A percentile compares a stretch with the other conserved stretches of the same genome.
These are phyloP conservation scores for Dicycla oo DNA, from an alignment of 2,888 invertebrate genomes.

Conservation along the genomic window DNA sequence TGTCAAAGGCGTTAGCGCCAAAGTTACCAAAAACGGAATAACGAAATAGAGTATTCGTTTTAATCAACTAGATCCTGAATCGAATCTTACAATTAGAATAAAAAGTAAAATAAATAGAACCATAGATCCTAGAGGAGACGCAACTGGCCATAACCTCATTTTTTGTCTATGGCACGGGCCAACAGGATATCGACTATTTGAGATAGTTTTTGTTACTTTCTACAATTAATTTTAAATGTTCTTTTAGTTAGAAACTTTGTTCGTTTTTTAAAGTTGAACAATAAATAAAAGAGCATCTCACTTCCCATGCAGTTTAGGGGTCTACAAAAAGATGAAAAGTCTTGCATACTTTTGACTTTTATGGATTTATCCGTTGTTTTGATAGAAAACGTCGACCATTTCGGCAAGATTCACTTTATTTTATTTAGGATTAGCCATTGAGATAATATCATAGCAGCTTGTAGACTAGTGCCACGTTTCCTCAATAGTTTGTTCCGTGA, in stretches of 20 bases:
- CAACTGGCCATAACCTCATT: conserved; percentile 56
- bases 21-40: neutral
- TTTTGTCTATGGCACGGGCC: conserved; percentile 67
- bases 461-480: neutral
- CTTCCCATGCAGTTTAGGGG: neutral
- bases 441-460: neutral
- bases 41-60: neutral
- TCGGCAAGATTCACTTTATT: neutral
- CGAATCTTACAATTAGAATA: neutral
- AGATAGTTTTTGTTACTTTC: conserved; percentile 62
- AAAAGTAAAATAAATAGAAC: conserved; percentile 50
- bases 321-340: no score
- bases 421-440: neutral
- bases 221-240: conserved; percentile 55
- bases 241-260: conserved; percentile 32
- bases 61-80: conserved; percentile 13
- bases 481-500: neutral
- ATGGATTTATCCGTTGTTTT: neutral
- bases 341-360: neutral
- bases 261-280: neutral
- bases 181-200: conserved; percentile 66
- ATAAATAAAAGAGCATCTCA: neutral
- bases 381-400: neutral
- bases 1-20: neutral
- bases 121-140: conserved; percentile 60